Percentiles rank a stretch among this genome's conserved stretches.
Evolutionary conservation across 2,113 vertebrate genomes (phyloP).

Genomic region (Vulpes ferrilata): DNA sequence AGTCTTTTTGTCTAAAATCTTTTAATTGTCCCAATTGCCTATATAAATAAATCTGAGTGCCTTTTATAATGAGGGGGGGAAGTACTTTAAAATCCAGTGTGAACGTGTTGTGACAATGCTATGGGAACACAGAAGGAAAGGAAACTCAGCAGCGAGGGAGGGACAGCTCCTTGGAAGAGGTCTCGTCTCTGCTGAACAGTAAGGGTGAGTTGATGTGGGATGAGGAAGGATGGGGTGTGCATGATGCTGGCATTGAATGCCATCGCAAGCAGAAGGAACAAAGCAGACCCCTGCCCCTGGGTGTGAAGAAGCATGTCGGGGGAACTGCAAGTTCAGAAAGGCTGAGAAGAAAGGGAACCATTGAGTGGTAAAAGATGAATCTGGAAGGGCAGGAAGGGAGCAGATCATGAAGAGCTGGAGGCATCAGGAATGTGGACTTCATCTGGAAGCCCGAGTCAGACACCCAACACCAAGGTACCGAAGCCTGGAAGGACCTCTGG

Average conservation of each 20-base stretch:
- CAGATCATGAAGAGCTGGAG: not conserved
- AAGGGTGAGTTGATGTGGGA: not conserved
- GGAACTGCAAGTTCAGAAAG: not conserved
- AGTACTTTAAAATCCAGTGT: not conserved
- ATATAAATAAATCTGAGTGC: not conserved
- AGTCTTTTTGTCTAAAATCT: not conserved
- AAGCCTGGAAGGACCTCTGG: not conserved
- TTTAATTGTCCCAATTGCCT: not conserved
- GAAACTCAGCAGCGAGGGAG: not conserved
- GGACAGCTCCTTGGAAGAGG: not conserved
- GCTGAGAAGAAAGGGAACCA: not conserved
- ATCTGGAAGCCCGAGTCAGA: not conserved
- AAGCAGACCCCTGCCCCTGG: fast-evolving
- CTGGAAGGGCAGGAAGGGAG: not conserved
- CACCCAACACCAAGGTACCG: fast-evolving
- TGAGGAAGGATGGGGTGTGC: fast-evolving
- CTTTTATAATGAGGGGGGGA: not conserved
- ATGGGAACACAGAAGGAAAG: not conserved
- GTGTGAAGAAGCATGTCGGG: not conserved
- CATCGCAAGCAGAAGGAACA: not conserved
- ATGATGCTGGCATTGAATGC: not conserved
- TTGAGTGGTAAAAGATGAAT: not conserved
- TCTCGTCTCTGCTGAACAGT: fast-evolving
- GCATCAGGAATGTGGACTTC: not conserved
- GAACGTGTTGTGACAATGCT: not conserved